phyloP scores from a whole-genome alignment of 2,797 vertebrate genomes.

The Percopsis omiscomaycus region DNA sequence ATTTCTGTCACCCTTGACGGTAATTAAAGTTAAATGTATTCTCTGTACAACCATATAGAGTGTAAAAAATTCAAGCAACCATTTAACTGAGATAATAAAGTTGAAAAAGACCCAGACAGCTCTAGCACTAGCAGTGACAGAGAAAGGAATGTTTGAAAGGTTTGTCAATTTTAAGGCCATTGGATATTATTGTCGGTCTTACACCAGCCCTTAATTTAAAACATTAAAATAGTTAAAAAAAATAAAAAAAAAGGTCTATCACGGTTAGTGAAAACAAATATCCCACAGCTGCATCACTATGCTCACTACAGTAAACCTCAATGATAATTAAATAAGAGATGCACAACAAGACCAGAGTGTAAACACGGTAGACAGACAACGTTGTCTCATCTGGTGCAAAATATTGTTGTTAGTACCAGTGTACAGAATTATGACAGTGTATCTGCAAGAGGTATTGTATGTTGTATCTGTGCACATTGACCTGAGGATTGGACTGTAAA shows the following conservation, averaged over 20 bases:
- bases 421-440: neutral
- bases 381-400: slow-evolving; percentile 26
- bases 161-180: neutral
- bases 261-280: slow-evolving; percentile 10
- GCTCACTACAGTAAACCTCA: slow-evolving; percentile 40
- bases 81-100: neutral
- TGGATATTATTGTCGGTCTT: neutral
- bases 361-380: slow-evolving; percentile 39
- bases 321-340: slow-evolving; percentile 45
- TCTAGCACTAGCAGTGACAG: no score
- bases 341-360: slow-evolving; percentile 26
- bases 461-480: slow-evolving; percentile 10
- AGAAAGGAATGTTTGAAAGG: no score
- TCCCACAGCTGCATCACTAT: slow-evolving; percentile 46
- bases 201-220: neutral
- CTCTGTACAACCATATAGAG: neutral
- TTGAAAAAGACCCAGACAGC: no score
- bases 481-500: slow-evolving; percentile 31
- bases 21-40: neutral
- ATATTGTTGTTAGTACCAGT: slow-evolving; percentile 16
- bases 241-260: slow-evolving; percentile 33
- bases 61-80: neutral
- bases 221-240: neutral
- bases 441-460: slow-evolving; percentile 27
- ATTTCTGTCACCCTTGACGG: neutral